These are phyloP conservation scores for Rhinichthys klamathensis DNA, from an alignment of 2,113 vertebrate genomes.

Conservation along the genomic window DNA sequence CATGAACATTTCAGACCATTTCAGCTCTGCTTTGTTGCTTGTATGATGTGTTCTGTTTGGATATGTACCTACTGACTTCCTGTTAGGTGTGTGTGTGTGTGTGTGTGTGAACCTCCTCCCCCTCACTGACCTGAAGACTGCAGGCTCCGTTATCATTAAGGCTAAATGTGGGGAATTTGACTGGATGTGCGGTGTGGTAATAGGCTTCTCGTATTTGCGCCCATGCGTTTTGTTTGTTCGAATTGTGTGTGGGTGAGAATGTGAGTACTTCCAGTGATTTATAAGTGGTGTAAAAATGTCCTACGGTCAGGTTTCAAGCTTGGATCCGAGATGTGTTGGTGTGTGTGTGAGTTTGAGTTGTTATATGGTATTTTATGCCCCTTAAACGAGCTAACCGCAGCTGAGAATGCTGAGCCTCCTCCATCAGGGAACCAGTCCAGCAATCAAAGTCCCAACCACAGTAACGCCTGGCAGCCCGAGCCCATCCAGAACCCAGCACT, in stretches of 20 bases:
- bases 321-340: conserved; percentile 28
- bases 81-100: neutral
- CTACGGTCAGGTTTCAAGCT: conserved; percentile 14
- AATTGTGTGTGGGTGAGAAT: neutral
- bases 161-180: conserved; percentile 2
- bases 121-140: conserved; percentile 11
- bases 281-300: conserved; percentile 24
- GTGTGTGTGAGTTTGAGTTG: conserved; percentile 27
- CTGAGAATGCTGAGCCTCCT: conserved; percentile 36
- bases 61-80: too few species aligned
- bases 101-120: neutral
- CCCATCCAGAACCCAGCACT: neutral
- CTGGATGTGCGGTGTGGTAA: neutral
- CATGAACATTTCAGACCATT: too few species aligned
- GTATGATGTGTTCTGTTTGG: too few species aligned
- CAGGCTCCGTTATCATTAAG: neutral
- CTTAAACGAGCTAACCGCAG: conserved; percentile 47
- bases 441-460: conserved; percentile 49
- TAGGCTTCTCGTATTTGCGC: neutral
- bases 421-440: conserved; percentile 41
- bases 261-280: conserved; percentile 29
- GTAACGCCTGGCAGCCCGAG: conserved; percentile 33
- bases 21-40: too few species aligned
- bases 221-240: neutral
- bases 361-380: conserved; percentile 13